These are phyloP conservation scores for Steinernema hermaphroditum DNA, from an alignment of 2,888 invertebrate genomes.

Conservation along the genomic window DNA sequence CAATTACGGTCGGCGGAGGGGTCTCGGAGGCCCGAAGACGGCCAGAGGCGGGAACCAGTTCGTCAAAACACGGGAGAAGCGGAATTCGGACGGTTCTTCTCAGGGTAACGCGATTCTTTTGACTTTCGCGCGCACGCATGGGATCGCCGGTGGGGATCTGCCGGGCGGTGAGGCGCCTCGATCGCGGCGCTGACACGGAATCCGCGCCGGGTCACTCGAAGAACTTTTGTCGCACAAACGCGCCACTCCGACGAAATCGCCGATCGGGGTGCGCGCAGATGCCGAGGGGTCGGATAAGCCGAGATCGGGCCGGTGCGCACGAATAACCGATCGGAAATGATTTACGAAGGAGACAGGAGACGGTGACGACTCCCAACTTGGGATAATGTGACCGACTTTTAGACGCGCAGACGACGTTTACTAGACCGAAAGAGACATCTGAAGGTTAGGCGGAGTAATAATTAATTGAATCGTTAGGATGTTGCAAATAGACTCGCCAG, in stretches of 20 bases:
- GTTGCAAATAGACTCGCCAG: no score
- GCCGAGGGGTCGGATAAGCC: slow-evolving; percentile 19
- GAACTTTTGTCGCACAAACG: slow-evolving; percentile 27
- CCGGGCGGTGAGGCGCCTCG: not conserved
- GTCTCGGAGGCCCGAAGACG: not conserved
- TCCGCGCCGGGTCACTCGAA: slow-evolving; percentile 24
- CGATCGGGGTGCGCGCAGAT: not conserved
- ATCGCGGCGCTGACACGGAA: slow-evolving; percentile 19
- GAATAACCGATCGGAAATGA: slow-evolving; percentile 21
- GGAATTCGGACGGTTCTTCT: not conserved
- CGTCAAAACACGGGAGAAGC: not conserved
- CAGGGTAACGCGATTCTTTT: not conserved
- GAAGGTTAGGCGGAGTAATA: slow-evolving; percentile 1
- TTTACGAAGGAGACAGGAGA: slow-evolving; percentile 20
- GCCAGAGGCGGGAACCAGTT: no score
- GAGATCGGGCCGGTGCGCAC: not conserved
- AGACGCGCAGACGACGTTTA: slow-evolving; percentile 17
- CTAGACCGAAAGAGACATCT: slow-evolving; percentile 2
- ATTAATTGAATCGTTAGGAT: not conserved
- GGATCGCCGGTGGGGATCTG: not conserved
- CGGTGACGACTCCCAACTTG: not conserved
- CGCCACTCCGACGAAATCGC: slow-evolving; percentile 4
- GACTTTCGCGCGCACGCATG: slow-evolving; percentile 18
- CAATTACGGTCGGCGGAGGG: not conserved
- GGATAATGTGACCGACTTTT: slow-evolving; percentile 29